Evolutionary conservation across 2,888 invertebrate genomes (phyloP).

Genomic region (Slavum lentiscoides): DNA sequence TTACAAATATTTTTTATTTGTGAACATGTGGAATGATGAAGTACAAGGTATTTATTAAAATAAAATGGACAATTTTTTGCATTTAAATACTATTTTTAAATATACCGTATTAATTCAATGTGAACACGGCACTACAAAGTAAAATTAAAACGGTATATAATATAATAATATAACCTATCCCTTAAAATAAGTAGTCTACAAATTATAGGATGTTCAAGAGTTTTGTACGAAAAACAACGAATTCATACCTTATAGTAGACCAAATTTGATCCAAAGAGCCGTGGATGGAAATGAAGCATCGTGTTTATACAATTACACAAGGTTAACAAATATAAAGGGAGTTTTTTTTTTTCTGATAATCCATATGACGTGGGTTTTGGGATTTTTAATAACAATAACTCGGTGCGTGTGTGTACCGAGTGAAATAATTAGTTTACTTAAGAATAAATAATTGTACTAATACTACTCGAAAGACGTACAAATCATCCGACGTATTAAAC

Average conservation of each 20-base stretch:
- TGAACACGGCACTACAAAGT: conserved; percentile 1
- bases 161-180: not conserved
- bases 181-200: conserved; percentile 23
- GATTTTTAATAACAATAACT: not conserved
- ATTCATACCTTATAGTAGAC: not conserved
- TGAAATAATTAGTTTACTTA: conserved; percentile 16
- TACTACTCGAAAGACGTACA: conserved; percentile 21
- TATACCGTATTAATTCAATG: not conserved
- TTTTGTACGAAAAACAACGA: not conserved
- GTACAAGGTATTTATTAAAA: conserved; percentile 3
- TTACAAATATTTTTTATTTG: conserved; percentile 19
- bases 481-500: conserved; percentile 11
- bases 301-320: not conserved
- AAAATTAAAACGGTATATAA: not conserved
- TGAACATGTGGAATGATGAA: conserved; percentile 38
- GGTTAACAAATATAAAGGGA: conserved; percentile 6
- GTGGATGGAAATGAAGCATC: not conserved
- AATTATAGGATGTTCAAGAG: not conserved
- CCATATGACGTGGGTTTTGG: not conserved
- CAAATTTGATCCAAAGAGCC: conserved; percentile 7
- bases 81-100: not conserved
- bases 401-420: not conserved
- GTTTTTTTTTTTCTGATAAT: not conserved
- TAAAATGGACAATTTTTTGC: not conserved
- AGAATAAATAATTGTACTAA: not conserved